Conservation (phyloP, 2,113 vertebrate species). For the Dasypus novemcinctus region DNA sequence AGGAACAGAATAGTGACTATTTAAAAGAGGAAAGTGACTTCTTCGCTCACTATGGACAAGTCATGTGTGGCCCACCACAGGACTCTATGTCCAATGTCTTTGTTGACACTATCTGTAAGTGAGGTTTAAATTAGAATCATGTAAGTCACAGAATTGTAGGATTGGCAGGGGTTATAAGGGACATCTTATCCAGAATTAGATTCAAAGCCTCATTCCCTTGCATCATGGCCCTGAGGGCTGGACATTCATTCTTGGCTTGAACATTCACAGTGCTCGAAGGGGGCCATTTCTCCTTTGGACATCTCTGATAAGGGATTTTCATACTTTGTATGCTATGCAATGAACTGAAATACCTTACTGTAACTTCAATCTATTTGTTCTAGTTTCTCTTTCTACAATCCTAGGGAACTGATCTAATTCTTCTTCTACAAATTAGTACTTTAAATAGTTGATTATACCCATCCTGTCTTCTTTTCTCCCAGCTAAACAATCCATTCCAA, state of each 20-base stretch:
- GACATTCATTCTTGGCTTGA: background rate
- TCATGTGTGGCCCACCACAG: background rate
- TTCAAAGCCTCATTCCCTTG: background rate
- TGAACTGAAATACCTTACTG: background rate
- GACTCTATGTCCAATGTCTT: background rate
- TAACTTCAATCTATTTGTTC: background rate
- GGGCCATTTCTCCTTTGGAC: background rate
- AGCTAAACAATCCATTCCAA: background rate
- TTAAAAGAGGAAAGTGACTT: background rate
- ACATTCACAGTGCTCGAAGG: background rate
- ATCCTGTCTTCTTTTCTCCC: background rate
- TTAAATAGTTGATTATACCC: background rate
- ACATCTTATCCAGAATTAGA: background rate
- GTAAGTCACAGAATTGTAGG: background rate
- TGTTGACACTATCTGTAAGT: background rate
- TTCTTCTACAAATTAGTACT: background rate
- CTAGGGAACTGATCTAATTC: background rate
- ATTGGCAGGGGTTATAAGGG: background rate
- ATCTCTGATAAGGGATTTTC: background rate
- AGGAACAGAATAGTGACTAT: background rate
- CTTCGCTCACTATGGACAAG: background rate
- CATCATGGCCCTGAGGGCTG: background rate
- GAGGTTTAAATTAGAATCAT: constrained; percentile 23
- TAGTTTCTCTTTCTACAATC: background rate
- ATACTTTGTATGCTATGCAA: background rate